Percentiles rank a stretch among this genome's conserved stretches.
These are phyloP conservation scores for Nematopogon swammerdamellus DNA, from an alignment of 2,888 invertebrate species.

Conservation along the genomic window DNA sequence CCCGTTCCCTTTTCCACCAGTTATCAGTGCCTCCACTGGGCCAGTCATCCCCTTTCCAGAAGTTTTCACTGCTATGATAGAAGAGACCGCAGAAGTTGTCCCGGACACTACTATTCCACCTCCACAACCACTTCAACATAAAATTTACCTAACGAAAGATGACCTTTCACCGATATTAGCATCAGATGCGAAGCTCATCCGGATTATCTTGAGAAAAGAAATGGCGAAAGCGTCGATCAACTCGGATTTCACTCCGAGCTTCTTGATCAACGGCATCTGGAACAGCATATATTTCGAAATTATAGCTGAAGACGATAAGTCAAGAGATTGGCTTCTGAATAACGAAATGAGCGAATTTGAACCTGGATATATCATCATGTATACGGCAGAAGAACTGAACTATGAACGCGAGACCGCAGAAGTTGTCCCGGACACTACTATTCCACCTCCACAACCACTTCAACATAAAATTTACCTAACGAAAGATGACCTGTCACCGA, in stretches of 20 bases:
- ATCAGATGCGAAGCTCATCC: slow-evolving; percentile 24
- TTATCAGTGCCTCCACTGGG: too few relatives aligned
- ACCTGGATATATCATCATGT: slow-evolving; percentile 31
- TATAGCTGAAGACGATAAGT: slow-evolving; percentile 24
- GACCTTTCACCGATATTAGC: slow-evolving; percentile 29
- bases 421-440: too few relatives aligned
- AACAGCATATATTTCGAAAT: slow-evolving; percentile 30
- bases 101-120: too few relatives aligned
- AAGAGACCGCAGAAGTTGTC: too few relatives aligned
- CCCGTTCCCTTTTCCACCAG: too few relatives aligned
- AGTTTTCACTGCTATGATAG: too few relatives aligned
- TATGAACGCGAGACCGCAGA: too few relatives aligned
- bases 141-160: slow-evolving; percentile 35
- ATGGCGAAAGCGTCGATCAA: slow-evolving; percentile 24
- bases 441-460: too few relatives aligned
- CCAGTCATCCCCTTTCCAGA: too few relatives aligned
- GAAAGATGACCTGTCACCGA: slow-evolving; percentile 34
- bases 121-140: too few relatives aligned
- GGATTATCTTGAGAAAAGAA: slow-evolving; percentile 26
- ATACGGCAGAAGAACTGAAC: slow-evolving; percentile 40
- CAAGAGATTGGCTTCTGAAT: slow-evolving; percentile 31
- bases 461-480: slow-evolving; percentile 31
- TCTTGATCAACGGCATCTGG: slow-evolving; percentile 32
- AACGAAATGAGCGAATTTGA: slow-evolving; percentile 29
- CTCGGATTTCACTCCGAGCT: slow-evolving; percentile 30